These are phyloP conservation scores for Ciconia boyciana DNA, from an alignment of 2,113 vertebrate genomes.

Conservation along the genomic window DNA sequence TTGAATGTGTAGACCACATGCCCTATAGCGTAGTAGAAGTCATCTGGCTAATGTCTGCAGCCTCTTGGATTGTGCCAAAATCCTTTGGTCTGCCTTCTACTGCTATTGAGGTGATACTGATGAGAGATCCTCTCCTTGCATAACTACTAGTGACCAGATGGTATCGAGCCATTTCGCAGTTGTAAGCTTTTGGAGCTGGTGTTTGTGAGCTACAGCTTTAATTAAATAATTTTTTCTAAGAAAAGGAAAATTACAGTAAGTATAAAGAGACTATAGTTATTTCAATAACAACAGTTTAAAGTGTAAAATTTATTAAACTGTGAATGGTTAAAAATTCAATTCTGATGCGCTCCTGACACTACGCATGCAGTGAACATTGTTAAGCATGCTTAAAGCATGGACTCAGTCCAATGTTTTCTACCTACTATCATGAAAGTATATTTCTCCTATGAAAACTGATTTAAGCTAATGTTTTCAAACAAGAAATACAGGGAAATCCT, in stretches of 20 bases:
- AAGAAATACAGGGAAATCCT: not conserved
- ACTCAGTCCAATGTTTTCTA: not conserved
- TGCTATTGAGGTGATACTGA: not conserved
- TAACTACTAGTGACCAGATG: not conserved
- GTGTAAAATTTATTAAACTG: not conserved
- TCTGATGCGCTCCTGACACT: not conserved
- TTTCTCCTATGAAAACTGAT: not conserved
- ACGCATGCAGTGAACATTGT: not conserved
- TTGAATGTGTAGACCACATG: rapidly evolving
- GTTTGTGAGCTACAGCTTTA: not conserved
- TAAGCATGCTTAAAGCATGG: not conserved
- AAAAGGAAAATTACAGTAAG: not conserved
- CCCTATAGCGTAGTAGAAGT: not conserved
- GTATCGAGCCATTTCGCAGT: not conserved
- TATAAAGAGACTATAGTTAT: not conserved
- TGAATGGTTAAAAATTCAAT: not conserved
- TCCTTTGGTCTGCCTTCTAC: not conserved
- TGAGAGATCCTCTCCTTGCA: not conserved
- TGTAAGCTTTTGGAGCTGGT: not conserved
- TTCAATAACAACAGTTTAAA: not conserved
- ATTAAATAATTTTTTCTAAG: not conserved
- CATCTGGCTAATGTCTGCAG: not conserved
- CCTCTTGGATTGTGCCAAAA: not conserved
- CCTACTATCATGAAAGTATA: not conserved
- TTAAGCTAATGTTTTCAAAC: not conserved